These are phyloP conservation scores for Hydrolagus colliei DNA, from an alignment of 2,797 vertebrate genomes.

Conservation along the genomic window DNA sequence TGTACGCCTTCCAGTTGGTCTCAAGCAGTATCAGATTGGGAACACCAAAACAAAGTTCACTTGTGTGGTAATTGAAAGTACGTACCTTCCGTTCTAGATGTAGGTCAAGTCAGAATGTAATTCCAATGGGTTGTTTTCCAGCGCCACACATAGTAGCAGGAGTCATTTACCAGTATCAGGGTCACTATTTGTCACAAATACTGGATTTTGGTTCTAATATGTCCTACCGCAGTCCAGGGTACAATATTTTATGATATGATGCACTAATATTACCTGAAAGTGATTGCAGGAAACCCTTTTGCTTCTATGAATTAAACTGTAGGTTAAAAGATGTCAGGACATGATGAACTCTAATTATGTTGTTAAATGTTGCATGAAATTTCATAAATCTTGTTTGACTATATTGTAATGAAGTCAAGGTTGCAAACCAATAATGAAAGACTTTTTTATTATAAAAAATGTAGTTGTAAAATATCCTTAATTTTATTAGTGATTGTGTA, in stretches of 20 bases:
- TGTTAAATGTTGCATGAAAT: slow-evolving; percentile 21
- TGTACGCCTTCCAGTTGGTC: too few relatives aligned
- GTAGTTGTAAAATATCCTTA: neutral
- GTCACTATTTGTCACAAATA: too few relatives aligned
- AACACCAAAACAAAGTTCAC: too few relatives aligned
- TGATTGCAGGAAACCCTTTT: neutral
- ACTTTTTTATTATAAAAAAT: neutral
- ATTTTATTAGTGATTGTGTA: neutral
- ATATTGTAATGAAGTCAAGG: slow-evolving; percentile 8
- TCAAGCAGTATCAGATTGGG: too few relatives aligned
- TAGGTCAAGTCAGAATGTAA: too few relatives aligned
- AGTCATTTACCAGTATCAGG: too few relatives aligned
- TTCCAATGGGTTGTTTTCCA: too few relatives aligned
- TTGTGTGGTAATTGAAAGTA: too few relatives aligned
- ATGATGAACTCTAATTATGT: neutral
- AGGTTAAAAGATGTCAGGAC: neutral
- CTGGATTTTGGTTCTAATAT: neutral
- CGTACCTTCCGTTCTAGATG: too few relatives aligned
- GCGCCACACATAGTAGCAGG: too few relatives aligned
- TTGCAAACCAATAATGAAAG: slow-evolving; percentile 9
- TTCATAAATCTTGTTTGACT: slow-evolving; percentile 10
- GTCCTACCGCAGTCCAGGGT: neutral
- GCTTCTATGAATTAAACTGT: neutral
- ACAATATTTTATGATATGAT: neutral
- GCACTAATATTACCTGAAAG: neutral